Percentiles rank a stretch among this genome's conserved stretches.
These are phyloP conservation scores for Mesocricetus auratus DNA, from an alignment of 2,113 vertebrate genomes.

Conservation along the genomic window DNA sequence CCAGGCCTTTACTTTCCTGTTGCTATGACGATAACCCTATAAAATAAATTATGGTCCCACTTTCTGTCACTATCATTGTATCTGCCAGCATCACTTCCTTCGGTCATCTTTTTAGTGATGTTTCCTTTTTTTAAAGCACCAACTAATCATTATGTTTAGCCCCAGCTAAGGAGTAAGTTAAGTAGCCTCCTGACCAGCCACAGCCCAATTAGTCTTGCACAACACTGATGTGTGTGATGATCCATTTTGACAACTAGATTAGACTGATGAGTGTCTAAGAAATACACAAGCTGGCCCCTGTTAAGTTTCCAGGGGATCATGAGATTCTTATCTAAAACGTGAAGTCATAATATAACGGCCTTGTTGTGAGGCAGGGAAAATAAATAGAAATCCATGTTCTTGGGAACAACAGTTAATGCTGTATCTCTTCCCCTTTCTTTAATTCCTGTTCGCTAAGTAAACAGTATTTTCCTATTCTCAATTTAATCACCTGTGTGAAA, in stretches of 20 bases:
- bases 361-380: not conserved
- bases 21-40: not conserved
- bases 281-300: not conserved
- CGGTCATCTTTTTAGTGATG: slow-evolving; percentile 18
- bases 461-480: too few species aligned
- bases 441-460: not conserved
- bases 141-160: slow-evolving; percentile 82
- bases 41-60: not conserved
- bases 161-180: slow-evolving; percentile 82
- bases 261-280: not conserved
- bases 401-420: too few species aligned
- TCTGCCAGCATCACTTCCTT: slow-evolving; percentile 68
- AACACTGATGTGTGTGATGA: not conserved
- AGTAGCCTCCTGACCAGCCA: slow-evolving; percentile 79
- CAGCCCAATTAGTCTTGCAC: slow-evolving; percentile 81
- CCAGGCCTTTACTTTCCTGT: not conserved
- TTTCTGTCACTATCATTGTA: slow-evolving; percentile 70
- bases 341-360: not conserved
- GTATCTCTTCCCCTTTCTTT: not conserved
- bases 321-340: not conserved
- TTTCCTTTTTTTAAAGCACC: slow-evolving; percentile 55
- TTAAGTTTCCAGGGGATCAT: not conserved
- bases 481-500: not conserved
- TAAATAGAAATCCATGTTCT: not conserved
- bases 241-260: not conserved